Evolutionary conservation across 2,888 invertebrate genomes (phyloP).

Genomic region (Pristionchus arcanus): DNA sequence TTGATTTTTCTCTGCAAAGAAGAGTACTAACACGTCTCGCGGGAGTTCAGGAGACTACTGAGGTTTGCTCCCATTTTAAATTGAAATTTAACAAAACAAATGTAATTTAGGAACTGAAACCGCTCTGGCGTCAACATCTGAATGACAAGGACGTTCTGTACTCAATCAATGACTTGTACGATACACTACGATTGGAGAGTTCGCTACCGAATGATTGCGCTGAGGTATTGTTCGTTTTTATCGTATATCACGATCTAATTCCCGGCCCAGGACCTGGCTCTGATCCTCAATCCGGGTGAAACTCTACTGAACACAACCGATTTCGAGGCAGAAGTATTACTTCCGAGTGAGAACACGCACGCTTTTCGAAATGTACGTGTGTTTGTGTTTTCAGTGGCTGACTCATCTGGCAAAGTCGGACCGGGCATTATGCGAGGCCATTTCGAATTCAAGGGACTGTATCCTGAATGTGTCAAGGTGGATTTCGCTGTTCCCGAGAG

Average conservation of each 20-base stretch:
- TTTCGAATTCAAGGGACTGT: slow-evolving; percentile 15
- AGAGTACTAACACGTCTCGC: background rate
- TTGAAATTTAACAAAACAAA: background rate
- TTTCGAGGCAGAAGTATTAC: background rate
- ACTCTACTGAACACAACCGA: background rate
- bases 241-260: background rate
- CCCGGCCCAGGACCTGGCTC: background rate
- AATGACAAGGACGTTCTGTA: background rate
- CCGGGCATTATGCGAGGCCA: slow-evolving; percentile 35
- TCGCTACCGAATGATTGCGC: background rate
- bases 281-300: background rate
- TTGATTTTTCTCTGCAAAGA: background rate
- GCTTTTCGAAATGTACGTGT: background rate
- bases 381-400: background rate
- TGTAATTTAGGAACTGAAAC: background rate
- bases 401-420: slow-evolving; percentile 7
- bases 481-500: slow-evolving; percentile 11
- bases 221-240: background rate
- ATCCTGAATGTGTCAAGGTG: background rate
- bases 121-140: background rate
- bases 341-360: background rate
- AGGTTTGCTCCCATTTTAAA: background rate
- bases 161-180: background rate
- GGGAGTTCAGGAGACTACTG: background rate
- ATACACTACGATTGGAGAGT: background rate